These are phyloP conservation scores for Toxostoma redivivum DNA, from an alignment of 2,113 vertebrate species.

Conservation along the genomic window DNA sequence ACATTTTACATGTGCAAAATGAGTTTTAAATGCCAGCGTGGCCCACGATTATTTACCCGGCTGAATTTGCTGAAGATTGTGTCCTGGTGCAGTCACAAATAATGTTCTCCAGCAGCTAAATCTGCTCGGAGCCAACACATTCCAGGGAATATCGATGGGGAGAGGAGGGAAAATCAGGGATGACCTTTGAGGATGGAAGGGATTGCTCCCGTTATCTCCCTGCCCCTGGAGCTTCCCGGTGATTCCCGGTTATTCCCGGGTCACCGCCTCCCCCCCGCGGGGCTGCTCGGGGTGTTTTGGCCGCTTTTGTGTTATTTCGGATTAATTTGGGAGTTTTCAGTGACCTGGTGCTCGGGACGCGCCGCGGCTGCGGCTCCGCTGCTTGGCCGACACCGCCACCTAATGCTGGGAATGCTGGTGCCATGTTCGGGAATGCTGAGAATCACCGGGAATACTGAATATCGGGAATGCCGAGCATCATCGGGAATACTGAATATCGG, in stretches of 20 bases:
- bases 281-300: neutral
- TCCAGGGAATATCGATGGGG: neutral
- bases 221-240: fast-evolving
- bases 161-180: neutral
- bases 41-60: neutral
- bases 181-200: fast-evolving
- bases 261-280: neutral
- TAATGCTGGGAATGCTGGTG: neutral
- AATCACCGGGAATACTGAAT: neutral
- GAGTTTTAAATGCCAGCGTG: neutral
- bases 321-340: neutral
- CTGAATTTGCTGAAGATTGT: neutral
- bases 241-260: neutral
- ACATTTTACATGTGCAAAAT: neutral
- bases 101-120: neutral
- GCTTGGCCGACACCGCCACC: neutral
- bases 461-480: neutral
- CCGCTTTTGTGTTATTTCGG: neutral
- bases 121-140: neutral
- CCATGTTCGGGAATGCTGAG: no score
- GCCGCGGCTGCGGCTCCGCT: neutral
- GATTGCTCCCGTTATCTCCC: no score
- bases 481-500: neutral
- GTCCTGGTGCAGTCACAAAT: neutral
- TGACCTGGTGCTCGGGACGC: fast-evolving